These are phyloP conservation scores for Sebastiscus albofasciatus DNA, from an alignment of 2,797 vertebrate genomes.

Conservation along the genomic window DNA sequence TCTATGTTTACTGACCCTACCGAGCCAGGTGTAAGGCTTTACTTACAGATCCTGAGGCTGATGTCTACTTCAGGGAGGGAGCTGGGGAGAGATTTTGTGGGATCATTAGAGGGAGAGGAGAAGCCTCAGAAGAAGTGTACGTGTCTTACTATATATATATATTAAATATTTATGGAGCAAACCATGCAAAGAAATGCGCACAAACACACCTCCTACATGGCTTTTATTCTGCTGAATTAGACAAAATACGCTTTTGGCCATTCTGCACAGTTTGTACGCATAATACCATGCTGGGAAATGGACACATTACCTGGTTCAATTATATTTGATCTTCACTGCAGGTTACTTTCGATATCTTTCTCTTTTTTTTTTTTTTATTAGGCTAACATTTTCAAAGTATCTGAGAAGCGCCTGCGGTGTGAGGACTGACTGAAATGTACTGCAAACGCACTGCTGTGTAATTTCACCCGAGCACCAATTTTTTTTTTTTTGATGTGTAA, in stretches of 20 bases:
- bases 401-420: constrained; percentile 2
- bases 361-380: constrained; percentile 8
- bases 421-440: constrained; percentile 10
- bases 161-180: background rate
- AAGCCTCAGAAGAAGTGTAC: constrained; percentile 15
- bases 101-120: constrained; percentile 42
- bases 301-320: constrained; percentile 12
- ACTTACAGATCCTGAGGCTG: constrained; percentile 52
- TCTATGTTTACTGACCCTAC: constrained; percentile 59
- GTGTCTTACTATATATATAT: background rate
- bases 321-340: constrained; percentile 15
- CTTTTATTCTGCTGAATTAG: background rate
- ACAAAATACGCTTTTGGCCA: background rate
- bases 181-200: background rate
- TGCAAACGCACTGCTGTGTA: constrained; percentile 10
- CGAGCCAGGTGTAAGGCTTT: constrained; percentile 44
- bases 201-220: background rate
- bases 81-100: constrained; percentile 55
- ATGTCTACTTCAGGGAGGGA: constrained; percentile 39
- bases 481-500: constrained; percentile 51
- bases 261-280: background rate
- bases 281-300: constrained; percentile 10
- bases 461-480: constrained; percentile 44
- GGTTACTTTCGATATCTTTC: background rate
- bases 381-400: constrained; percentile 12